Evolutionary conservation across 2,797 vertebrate species (phyloP).

Genomic region (Gobionotothen gibberifrons): DNA sequence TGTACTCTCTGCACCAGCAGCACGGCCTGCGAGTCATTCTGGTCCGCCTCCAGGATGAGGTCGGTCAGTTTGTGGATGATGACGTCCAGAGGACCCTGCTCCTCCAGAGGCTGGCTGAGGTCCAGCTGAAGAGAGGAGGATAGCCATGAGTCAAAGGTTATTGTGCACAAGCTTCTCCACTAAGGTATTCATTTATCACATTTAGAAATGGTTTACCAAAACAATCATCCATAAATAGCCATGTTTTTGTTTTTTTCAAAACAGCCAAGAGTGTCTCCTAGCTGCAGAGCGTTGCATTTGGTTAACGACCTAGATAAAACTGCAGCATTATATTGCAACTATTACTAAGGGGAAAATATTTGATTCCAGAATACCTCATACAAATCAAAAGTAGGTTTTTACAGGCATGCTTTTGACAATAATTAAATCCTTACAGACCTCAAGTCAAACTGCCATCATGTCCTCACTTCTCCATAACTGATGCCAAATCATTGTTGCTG

Average conservation of each 20-base stretch:
- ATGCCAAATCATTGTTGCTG: neutral
- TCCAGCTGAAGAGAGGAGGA: constrained; percentile 86
- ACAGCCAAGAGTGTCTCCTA: neutral
- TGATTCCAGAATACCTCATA: neutral
- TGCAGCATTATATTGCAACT: neutral
- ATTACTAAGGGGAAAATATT: neutral
- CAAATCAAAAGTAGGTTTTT: constrained; percentile 10
- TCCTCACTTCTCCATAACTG: neutral
- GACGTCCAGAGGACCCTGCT: constrained; percentile 96
- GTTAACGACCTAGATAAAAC: neutral
- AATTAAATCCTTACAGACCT: neutral
- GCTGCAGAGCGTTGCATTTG: neutral
- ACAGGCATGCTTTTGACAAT: neutral
- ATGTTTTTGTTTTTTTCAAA: neutral
- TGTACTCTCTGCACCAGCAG: constrained; percentile 95
- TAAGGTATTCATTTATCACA: constrained; percentile 10
- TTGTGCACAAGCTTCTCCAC: neutral
- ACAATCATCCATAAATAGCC: neutral
- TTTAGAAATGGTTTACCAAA: constrained; percentile 25
- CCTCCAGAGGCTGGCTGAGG: constrained; percentile 93
- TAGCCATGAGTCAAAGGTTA: constrained; percentile 40
- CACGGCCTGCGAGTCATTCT: constrained; percentile 94
- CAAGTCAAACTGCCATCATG: constrained; percentile 3
- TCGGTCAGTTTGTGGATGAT: constrained; percentile 99
- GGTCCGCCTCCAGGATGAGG: constrained; percentile 96